Conservation (phyloP, 2,888 invertebrate species). For the Drosophila mimetica region DNA sequence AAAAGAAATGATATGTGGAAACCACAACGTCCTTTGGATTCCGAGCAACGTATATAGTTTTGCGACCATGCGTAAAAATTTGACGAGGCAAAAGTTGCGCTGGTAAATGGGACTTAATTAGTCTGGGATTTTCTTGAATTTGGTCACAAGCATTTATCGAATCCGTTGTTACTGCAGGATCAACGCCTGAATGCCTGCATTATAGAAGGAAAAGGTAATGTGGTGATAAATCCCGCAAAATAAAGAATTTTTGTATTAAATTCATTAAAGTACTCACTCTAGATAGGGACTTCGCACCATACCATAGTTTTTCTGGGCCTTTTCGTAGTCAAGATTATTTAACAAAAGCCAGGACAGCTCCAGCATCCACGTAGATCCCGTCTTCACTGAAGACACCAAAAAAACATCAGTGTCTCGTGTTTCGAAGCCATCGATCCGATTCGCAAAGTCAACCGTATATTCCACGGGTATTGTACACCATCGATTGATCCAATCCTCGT, state of each 20-base stretch:
- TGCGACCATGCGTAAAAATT: neutral
- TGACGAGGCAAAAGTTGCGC: neutral
- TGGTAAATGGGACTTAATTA: neutral
- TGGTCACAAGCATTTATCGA: neutral
- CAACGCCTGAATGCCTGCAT: neutral
- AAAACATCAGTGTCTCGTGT: neutral
- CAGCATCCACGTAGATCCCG: neutral
- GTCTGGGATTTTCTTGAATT: neutral
- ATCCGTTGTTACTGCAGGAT: neutral
- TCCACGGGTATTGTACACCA: neutral
- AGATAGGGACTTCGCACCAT: neutral
- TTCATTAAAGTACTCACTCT: neutral
- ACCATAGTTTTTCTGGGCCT: neutral
- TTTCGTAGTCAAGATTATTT: neutral
- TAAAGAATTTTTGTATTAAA: no score
- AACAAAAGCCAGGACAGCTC: neutral
- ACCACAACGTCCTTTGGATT: neutral
- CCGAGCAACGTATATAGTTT: neutral
- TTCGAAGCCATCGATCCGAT: neutral
- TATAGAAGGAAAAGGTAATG: no score
- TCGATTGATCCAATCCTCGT: neutral
- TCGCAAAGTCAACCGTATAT: neutral
- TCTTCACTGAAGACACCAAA: neutral
- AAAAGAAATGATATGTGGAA: neutral
- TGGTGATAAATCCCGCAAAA: no score